Evolutionary conservation across 2,888 invertebrate genomes (phyloP), one percentile per base, ranked within the genome.

Genomic region (Drosophila parthenogenetica): DNA sequence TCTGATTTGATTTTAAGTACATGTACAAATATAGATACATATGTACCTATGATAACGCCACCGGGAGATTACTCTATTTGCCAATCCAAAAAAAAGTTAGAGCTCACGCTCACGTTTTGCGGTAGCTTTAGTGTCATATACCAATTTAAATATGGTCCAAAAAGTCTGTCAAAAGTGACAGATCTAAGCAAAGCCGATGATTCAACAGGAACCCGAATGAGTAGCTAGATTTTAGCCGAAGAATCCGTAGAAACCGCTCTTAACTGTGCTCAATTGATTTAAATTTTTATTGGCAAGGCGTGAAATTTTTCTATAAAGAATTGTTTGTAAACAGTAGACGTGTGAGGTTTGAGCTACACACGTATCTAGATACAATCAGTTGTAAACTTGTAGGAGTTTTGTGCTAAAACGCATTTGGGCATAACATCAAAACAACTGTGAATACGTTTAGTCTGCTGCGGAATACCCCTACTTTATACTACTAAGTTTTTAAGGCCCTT

Each of bases 101-200:
- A 50, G 48, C 65, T 71, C 82, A 89, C 53, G 48, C 65, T 71
- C 82, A 89, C 79, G 81, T 81, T 77, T 74, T 89, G 83, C 83
- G 84, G 87, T 81, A 48, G 84, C 84, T 80, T 76, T 57, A 32
- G 14, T 51, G 35, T 7, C 69, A 60, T 37, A 74, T 48, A 69
- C 73, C 17, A 58, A 62, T 60, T 59, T 57, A 75, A 71, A 59
- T 48, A 71, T 58, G 60, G 42, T 51, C 49, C 59, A 42, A 73
- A 73, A 75, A 8, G 29, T 55, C 55, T 59, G 50, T 42, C 77
- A 42, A 48, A 13, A 54, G 14, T 14, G 25, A 57, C 53, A 53
- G 42, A 53, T 54, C 14, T 32, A 37, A 4, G 11, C 17, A 40
- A 35, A 40, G 25, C 16, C 8, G 58, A 49, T 63, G 57, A 63